Evolutionary conservation across 2,797 vertebrate genomes (phyloP), one percentile per base, ranked within the genome.

Genomic region (Phoebastria nigripes): DNA sequence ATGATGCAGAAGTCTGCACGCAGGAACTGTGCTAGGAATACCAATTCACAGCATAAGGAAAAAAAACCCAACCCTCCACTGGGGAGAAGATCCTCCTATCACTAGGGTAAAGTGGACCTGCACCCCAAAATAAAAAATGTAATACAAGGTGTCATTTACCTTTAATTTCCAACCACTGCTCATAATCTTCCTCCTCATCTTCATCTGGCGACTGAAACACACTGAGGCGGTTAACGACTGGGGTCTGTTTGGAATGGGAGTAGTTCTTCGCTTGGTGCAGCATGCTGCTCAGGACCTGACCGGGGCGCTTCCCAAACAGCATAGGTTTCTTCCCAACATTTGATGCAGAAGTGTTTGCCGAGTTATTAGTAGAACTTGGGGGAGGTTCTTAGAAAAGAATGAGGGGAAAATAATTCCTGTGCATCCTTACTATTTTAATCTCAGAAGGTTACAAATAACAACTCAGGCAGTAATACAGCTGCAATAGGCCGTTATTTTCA

Each of bases 131-230:
- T 17, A n/a, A 79, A 62, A 21, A 11, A 8, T 0, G 25, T 3
- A 59, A 9, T 3, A 24, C 14, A 15, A 46, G 37, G 14, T 3
- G 1, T 11, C 67, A 94, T 82, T 98, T 98, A 99, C 99, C 99
- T 99, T 99, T 99, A 92, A 99, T 98, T 89, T 99, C 99, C 97
- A 99, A 97, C 98, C 98, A 99, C 95, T 98, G 98, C 78, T 98
- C 98, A 10, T 99, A 98, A 90, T 99, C 99, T 2, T 97, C 97
- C 42, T 99, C 98, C 2, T 98, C 99, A 0, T 99, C 99, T 12
- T 99, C 99, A 3, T 99, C 99, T 0, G 99, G 99, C 2, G 98
- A 99, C 95, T 99, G 99, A 97, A 99, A 99, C 63, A 99, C 98
- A 41, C 98, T 99, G 3, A 98, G 99, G 47, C 99, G 98, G 86